Conservation (phyloP, 2,113 vertebrate species). For the Vidua macroura region DNA sequence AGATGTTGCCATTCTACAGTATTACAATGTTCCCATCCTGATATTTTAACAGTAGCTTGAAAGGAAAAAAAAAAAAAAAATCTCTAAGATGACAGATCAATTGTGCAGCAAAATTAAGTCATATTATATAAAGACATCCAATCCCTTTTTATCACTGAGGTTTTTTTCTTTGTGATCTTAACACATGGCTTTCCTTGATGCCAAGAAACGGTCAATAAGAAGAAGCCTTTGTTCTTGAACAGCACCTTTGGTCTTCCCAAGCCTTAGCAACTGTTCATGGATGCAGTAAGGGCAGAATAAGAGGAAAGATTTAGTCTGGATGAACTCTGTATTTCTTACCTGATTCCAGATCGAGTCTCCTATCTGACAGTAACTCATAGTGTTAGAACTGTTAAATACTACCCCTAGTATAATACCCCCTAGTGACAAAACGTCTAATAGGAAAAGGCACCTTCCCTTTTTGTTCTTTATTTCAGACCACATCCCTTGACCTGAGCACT, state of each 20-base stretch:
- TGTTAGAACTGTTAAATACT: not conserved
- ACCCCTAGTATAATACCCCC: rapidly evolving
- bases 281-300: not conserved
- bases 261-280: not conserved
- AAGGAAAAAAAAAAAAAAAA: not conserved
- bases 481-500: not conserved
- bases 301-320: not conserved
- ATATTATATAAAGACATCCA: not conserved
- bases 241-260: constrained; percentile 9
- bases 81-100: not conserved
- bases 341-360: not conserved
- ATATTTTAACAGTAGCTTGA: not conserved
- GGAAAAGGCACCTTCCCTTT: not conserved
- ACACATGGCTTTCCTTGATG: not conserved
- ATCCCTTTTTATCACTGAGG: not conserved
- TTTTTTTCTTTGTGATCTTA: not conserved
- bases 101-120: not conserved
- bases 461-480: not conserved
- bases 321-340: not conserved
- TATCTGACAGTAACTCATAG: not conserved
- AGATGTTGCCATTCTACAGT: not conserved
- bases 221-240: not conserved
- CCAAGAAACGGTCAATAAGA: not conserved
- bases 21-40: not conserved
- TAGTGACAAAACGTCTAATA: not conserved